Base-by-base conservation (phyloP, 2,888 invertebrate species). In the Chirona hameri region DNA sequence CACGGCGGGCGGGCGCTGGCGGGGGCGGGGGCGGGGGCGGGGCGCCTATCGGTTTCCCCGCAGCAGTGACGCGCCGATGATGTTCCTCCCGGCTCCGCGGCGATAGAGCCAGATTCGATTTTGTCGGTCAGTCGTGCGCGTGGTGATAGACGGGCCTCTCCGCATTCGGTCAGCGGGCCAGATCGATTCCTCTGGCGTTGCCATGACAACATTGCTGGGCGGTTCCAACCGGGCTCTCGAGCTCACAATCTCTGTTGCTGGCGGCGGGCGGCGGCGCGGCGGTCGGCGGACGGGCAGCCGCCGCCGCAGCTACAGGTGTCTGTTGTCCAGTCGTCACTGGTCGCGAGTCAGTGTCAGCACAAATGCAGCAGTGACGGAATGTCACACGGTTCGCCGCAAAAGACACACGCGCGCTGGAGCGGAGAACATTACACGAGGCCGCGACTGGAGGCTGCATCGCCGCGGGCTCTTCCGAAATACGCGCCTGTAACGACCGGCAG, bases 131-230 rank as follows among this genome's bases (percentile, higher is more conserved):
- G 31, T 31, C 14, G 69, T 31, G 72, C 72, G 29, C 31, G 72
- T 15, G 10, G 31, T 27, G 18, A 31, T 72, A 18, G 31, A 5
- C 31, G 18, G 31, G 18, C 5, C 72, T 72, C 72, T 31, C 72
- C 31, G 31, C 72, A 72, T 31, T 72, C 31, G 31, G 72, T 29
- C 72, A 31, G 31, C 72, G 31, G 31, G 27, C 14, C 72, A 12
- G 72, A 72, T 72, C 72, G 72, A 72, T 72, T 72, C 72, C 72
- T 72, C 72, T 31, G 31, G 31, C 31, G 72, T 72, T 31, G 72
- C 72, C 29, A 72, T 72, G 72, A 31, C 72, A 31, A 72, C 72
- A 31, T 31, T 72, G 65, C 72, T 27, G 31, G 72, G 27, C 31
- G 72, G 31, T 27, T 31, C 72, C 31, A 18, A 27, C 18, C 18